These are phyloP conservation scores for Apostichopus parvimensis DNA, from an alignment of 35 echinoderm and acorn worm genomes.

Conservation along the genomic window DNA sequence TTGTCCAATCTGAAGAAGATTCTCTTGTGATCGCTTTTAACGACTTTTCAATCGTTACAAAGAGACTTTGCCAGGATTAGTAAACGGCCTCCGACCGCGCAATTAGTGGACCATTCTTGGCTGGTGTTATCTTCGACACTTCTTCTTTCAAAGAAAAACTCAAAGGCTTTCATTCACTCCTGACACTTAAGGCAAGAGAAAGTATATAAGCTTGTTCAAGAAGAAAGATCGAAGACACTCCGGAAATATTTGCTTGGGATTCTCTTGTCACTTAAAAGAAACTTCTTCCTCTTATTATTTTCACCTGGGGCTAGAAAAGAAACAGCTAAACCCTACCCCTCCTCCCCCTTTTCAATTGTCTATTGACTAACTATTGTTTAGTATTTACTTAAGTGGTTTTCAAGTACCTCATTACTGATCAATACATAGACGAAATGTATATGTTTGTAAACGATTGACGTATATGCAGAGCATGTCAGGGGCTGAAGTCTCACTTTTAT, in stretches of 20 bases:
- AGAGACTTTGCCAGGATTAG: conserved; percentile 21
- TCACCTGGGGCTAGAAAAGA: conserved; percentile 10
- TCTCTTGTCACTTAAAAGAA: conserved; percentile 12
- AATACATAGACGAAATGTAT: conserved; percentile 22
- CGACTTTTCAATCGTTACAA: conserved; percentile 37
- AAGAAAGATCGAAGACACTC: conserved; percentile 40
- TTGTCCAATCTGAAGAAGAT: conserved; percentile 1
- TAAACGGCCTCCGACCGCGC: conserved; percentile 23
- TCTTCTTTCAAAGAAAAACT: background rate
- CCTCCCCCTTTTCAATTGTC: conserved; percentile 41
- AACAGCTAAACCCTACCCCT: conserved; percentile 21
- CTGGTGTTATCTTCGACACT: conserved; percentile 41
- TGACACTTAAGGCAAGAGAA: conserved; percentile 11
- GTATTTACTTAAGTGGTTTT: conserved; percentile 21
- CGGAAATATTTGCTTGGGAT: conserved; percentile 43
- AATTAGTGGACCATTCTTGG: conserved; percentile 30
- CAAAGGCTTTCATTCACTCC: conserved; percentile 12
- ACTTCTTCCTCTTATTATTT: background rate
- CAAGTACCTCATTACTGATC: conserved; percentile 36
- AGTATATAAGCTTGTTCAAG: background rate
- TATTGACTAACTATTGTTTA: background rate
- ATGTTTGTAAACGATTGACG: conserved; percentile 29
- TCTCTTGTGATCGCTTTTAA: conserved; percentile 39
- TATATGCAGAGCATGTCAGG: background rate
- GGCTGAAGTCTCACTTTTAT: too few relatives aligned